These are phyloP conservation scores for Cryptomyrus ogoouensis DNA, from an alignment of 2,113 vertebrate species.

Conservation along the genomic window DNA sequence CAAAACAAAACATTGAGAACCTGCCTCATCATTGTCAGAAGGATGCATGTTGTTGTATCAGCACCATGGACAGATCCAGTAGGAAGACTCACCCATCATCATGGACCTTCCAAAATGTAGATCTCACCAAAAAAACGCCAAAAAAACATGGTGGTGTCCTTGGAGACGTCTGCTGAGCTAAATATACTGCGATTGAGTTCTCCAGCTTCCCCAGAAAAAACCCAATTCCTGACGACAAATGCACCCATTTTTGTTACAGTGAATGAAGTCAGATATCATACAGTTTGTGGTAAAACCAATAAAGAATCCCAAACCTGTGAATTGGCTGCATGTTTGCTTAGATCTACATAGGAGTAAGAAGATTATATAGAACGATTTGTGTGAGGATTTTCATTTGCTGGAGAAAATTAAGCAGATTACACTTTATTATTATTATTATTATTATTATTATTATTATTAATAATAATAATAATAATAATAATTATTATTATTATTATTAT, in stretches of 20 bases:
- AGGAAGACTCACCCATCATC: not conserved
- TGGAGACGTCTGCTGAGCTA: not conserved
- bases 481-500: too few species aligned
- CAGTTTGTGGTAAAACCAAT: not conserved
- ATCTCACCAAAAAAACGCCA: not conserved
- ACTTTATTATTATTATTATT: not conserved
- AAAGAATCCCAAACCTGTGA: not conserved
- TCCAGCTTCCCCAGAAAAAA: not conserved
- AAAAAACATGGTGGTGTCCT: not conserved
- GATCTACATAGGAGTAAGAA: not conserved
- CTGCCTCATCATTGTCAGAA: not conserved
- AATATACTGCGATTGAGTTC: not conserved
- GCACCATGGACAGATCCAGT: slow-evolving; percentile 26
- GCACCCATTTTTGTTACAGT: not conserved
- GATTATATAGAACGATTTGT: not conserved
- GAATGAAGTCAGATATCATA: not conserved
- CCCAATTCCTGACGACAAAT: not conserved
- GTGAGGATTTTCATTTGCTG: not conserved
- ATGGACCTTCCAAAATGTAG: not conserved
- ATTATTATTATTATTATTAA: too few species aligned
- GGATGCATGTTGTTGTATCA: not conserved
- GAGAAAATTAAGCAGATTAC: not conserved
- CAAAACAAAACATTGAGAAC: not conserved
- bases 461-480: too few species aligned
- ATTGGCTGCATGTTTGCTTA: not conserved